Conservation (phyloP, 2,113 vertebrate genomes). For the Trinectes maculatus region DNA sequence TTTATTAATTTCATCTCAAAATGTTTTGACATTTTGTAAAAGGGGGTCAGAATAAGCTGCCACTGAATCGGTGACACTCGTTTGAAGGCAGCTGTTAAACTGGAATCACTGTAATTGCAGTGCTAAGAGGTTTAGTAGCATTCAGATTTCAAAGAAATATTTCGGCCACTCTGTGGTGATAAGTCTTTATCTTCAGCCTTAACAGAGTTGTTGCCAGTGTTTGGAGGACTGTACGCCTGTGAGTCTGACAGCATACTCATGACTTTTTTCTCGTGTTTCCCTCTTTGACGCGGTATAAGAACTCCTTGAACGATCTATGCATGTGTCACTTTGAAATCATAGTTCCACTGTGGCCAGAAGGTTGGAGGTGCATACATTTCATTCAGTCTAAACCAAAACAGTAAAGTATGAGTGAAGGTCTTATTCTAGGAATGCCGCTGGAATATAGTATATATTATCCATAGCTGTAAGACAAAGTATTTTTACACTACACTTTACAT, state of each 20-base stretch:
- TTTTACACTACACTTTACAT: slow-evolving; percentile 34
- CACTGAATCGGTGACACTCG: slow-evolving; percentile 16
- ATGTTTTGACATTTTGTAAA: slow-evolving; percentile 41
- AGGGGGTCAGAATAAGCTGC: slow-evolving; percentile 22
- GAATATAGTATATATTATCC: slow-evolving; percentile 2
- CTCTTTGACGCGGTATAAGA: slow-evolving; percentile 1
- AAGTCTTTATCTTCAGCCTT: slow-evolving; percentile 58
- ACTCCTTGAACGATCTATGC: slow-evolving; percentile 63
- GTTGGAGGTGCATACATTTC: slow-evolving; percentile 28
- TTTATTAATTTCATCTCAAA: slow-evolving; percentile 2
- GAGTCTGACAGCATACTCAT: slow-evolving; percentile 1
- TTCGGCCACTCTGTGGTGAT: background rate
- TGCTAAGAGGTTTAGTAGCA: slow-evolving; percentile 10
- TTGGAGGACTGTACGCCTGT: background rate
- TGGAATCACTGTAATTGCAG: background rate
- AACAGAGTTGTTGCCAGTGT: slow-evolving; percentile 31
- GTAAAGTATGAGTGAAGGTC: slow-evolving; percentile 16
- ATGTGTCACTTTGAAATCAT: slow-evolving; percentile 60
- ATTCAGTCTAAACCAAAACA: slow-evolving; percentile 3
- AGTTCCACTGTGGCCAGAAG: slow-evolving; percentile 44
- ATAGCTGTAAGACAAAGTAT: slow-evolving; percentile 11
- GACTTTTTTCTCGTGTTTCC: slow-evolving; percentile 2
- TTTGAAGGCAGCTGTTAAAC: slow-evolving; percentile 1
- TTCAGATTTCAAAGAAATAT: background rate
- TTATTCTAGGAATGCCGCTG: slow-evolving; percentile 15